These are phyloP conservation scores for Heliconius charithonia DNA, from an alignment of 2,888 invertebrate genomes.

Conservation along the genomic window DNA sequence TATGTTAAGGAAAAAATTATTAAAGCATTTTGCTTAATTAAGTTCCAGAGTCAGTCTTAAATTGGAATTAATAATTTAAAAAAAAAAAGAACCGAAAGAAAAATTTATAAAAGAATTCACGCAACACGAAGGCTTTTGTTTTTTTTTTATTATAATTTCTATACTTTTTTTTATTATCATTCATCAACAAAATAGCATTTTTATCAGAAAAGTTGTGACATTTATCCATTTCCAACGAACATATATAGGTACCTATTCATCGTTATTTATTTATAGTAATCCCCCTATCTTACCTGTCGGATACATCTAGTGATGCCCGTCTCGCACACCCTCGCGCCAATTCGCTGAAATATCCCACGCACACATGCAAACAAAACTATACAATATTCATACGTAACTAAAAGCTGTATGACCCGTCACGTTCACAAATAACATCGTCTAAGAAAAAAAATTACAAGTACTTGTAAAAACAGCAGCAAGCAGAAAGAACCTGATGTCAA, in stretches of 20 bases:
- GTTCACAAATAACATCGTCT: slow-evolving; percentile 34
- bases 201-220: too few species aligned
- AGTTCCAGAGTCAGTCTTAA: too few species aligned
- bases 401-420: slow-evolving; percentile 29
- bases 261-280: slow-evolving; percentile 52
- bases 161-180: too few species aligned
- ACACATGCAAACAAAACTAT: slow-evolving; percentile 37
- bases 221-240: neutral
- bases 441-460: slow-evolving; percentile 31
- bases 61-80: neutral
- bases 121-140: too few species aligned
- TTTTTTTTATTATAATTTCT: too few species aligned
- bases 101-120: too few species aligned
- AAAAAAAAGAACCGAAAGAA: neutral
- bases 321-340: slow-evolving; percentile 55
- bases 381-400: slow-evolving; percentile 5
- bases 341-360: slow-evolving; percentile 48
- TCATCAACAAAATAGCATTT: too few species aligned
- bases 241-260: slow-evolving; percentile 28
- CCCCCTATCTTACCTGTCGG: slow-evolving; percentile 55
- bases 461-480: slow-evolving; percentile 16
- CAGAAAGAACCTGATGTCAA: neutral
- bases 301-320: slow-evolving; percentile 47
- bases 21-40: too few species aligned
- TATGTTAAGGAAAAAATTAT: too few species aligned